These are phyloP conservation scores for Kryptopterus vitreolus DNA, from an alignment of 2,797 vertebrate genomes.

Conservation along the genomic window DNA sequence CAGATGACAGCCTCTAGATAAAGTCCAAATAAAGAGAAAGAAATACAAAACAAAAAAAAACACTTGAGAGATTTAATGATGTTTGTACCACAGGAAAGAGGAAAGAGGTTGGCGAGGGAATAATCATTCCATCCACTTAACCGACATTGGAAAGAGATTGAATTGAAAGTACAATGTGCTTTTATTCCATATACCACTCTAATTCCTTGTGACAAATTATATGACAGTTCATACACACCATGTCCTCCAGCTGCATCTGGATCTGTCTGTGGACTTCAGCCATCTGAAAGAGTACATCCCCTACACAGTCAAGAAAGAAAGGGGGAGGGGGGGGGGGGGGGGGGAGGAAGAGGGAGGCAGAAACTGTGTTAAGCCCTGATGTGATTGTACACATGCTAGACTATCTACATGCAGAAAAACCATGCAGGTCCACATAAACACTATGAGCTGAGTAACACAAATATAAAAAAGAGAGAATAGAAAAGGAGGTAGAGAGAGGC, in stretches of 20 bases:
- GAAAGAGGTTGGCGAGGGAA: not conserved
- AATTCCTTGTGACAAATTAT: not conserved
- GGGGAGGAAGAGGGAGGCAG: conserved; percentile 49
- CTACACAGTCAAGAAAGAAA: conserved; percentile 68
- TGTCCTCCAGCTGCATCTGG: conserved; percentile 96
- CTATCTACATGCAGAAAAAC: conserved; percentile 23
- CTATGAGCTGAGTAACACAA: conserved; percentile 55
- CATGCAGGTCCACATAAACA: conserved; percentile 52
- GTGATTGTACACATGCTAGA: not conserved
- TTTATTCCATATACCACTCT: not conserved
- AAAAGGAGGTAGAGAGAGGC: conserved; percentile 36
- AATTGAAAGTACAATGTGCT: not conserved
- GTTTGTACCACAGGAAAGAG: not conserved
- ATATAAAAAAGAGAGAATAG: conserved; percentile 45
- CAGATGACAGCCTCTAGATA: conserved; percentile 32
- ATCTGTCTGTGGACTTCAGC: conserved; percentile 98
- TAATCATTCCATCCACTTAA: too few relatives aligned
- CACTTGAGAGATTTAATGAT: not conserved
- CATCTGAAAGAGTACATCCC: conserved; percentile 98
- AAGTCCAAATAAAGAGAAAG: not conserved
- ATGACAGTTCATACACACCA: conserved; percentile 79
- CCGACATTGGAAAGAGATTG: not conserved
- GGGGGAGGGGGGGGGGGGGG: conserved; percentile 47
- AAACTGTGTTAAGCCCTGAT: not conserved
- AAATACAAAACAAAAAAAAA: not conserved